Conservation (phyloP, 1,140 invertebrate genomes). For the Tachypleus tridentatus region DNA sequence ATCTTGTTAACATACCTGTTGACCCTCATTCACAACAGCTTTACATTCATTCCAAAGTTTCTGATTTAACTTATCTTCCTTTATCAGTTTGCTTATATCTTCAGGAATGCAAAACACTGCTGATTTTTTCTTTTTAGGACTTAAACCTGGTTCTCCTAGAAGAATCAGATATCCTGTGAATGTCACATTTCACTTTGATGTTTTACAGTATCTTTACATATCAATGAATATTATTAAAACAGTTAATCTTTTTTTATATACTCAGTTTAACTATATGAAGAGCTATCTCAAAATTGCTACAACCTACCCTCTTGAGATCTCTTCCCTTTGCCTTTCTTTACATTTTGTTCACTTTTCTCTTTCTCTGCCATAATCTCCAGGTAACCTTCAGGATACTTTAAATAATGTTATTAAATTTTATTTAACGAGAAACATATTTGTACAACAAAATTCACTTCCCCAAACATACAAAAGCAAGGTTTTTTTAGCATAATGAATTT, state of each 20-base stretch:
- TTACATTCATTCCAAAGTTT: slow-evolving; percentile 55
- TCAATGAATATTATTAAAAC: no score
- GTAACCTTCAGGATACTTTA: slow-evolving; percentile 62
- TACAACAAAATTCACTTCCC: no score
- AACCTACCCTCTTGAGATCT: background rate
- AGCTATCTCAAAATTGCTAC: no score
- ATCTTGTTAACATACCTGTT: background rate
- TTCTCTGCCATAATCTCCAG: slow-evolving; percentile 46
- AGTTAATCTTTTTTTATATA: no score
- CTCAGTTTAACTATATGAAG: no score
- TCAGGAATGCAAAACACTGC: slow-evolving; percentile 36
- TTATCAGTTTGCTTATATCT: slow-evolving; percentile 42
- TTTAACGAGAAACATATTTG: no score
- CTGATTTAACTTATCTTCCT: slow-evolving; percentile 45
- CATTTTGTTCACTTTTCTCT: slow-evolving; percentile 26
- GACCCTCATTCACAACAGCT: slow-evolving; percentile 33
- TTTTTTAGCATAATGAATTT: no score
- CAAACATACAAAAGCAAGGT: no score
- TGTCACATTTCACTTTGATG: no score
- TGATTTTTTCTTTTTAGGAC: slow-evolving; percentile 36
- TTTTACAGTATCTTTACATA: no score
- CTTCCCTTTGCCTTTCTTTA: slow-evolving; percentile 19
- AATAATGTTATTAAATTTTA: slow-evolving; percentile 13
- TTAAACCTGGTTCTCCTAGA: no score
- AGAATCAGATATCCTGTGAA: no score